Conservation (phyloP, 1,140 invertebrate genomes). For the Paramacrobiotus metropolitanus region DNA sequence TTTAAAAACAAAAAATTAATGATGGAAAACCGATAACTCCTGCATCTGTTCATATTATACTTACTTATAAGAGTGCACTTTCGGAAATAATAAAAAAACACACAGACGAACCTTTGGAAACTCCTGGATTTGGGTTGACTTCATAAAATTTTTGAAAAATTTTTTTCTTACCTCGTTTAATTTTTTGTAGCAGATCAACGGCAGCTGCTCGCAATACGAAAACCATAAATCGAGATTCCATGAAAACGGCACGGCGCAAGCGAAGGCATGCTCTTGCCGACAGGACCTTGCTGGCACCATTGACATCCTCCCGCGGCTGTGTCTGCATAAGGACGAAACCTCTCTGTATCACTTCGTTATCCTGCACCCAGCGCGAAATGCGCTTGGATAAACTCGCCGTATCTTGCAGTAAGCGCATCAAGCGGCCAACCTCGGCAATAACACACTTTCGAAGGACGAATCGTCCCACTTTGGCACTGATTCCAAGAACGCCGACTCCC, state of each 20-base stretch:
- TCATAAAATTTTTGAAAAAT: not conserved
- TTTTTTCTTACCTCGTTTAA: not conserved
- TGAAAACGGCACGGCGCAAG: not conserved
- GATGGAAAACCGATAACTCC: too few relatives aligned
- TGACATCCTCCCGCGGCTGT: not conserved
- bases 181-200: not conserved
- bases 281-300: not conserved
- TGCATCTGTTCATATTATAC: too few relatives aligned
- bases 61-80: too few relatives aligned
- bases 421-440: too few relatives aligned
- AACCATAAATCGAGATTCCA: not conserved
- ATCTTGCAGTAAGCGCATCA: not conserved
- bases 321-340: not conserved
- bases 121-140: too few relatives aligned
- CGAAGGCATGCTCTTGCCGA: not conserved
- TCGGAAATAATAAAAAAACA: too few relatives aligned
- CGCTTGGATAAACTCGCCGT: not conserved
- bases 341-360: conserved; percentile 1
- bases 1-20: too few relatives aligned
- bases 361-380: not conserved
- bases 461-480: too few relatives aligned
- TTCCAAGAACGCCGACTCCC: too few relatives aligned
- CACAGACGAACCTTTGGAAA: too few relatives aligned
- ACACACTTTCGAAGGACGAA: too few relatives aligned
- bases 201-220: not conserved